Evolutionary conservation across 2,797 vertebrate species (phyloP), one percentile per base, ranked within the genome.

Genomic region (Enteromius fasciolatus): DNA sequence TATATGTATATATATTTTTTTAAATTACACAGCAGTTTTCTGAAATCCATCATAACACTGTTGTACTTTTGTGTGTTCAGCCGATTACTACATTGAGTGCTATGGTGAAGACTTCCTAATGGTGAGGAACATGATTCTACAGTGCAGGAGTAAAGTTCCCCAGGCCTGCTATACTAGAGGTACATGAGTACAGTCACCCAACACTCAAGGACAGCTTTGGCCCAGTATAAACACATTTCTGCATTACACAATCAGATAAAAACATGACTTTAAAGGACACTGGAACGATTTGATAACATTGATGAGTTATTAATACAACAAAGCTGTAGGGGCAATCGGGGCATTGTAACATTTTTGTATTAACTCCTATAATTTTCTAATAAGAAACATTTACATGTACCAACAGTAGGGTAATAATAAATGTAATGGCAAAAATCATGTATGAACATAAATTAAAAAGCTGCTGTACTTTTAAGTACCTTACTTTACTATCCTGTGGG

Each of bases 81-180:
- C 85, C 5, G 25, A 90, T 11, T 61, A 64, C 83, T 1, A 63
- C 9, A 94, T 94, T 3, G 1, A 87, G 7, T 95, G 94, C 84
- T 89, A 90, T 0, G 93, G 91, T 0, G 63, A 93, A 0, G 93
- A 94, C 63, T 90, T 86, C 77, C 50, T 91, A 18, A 83, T 89
- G 85, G 82, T 94, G 66, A 88, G 84, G 15, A 85, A 93, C 77
- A 18, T 85, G 85, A 1, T 63, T 10, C 81, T 93, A 33, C 15
- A 84, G 2, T 95, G 94, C 48, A 41, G 0, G 0, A 52, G 92
- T 31, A 83, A 84, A 36, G 82, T 83, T 12, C 36, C 83, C 18
- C 94, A 95, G 83, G 92, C 90, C 63, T 95, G 94, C 85, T 95
- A 93, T 86, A 94, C 89, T 76, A 88, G 81, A 89, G 63, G 93